Evolutionary conservation across 2,113 vertebrate species (phyloP).

Genomic region (Leptobrachium ailaonicum): DNA sequence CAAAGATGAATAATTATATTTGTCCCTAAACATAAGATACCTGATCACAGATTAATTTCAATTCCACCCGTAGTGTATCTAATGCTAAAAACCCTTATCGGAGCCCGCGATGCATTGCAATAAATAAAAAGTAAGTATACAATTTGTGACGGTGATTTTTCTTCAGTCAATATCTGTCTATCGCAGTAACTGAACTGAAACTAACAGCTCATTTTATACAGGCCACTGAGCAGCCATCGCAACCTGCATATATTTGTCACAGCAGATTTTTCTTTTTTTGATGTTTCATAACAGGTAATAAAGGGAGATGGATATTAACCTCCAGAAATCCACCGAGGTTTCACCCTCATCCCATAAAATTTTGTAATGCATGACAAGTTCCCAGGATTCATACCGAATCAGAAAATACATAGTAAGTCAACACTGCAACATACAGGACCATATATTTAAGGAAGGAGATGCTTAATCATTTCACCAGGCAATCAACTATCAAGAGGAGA

Average conservation of each 20-base stretch:
- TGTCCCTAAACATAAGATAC: not conserved
- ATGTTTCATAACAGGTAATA: slow-evolving; percentile 49
- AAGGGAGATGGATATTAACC: slow-evolving; percentile 49
- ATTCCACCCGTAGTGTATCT: not conserved
- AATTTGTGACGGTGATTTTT: slow-evolving; percentile 36
- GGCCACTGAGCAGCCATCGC: slow-evolving; percentile 43
- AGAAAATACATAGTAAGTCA: slow-evolving; percentile 11
- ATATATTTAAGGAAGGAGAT: slow-evolving; percentile 9
- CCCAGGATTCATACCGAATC: slow-evolving; percentile 21
- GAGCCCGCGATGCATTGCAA: slow-evolving; percentile 2
- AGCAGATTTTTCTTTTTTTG: slow-evolving; percentile 40
- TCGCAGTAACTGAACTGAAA: slow-evolving; percentile 47
- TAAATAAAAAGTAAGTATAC: slow-evolving; percentile 27
- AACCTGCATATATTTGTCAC: slow-evolving; percentile 45
- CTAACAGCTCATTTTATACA: slow-evolving; percentile 46
- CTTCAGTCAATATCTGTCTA: slow-evolving; percentile 47
- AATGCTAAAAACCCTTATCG: not conserved
- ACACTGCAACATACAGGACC: slow-evolving; percentile 17
- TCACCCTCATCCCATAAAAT: slow-evolving; percentile 30
- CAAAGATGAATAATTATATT: slow-evolving; percentile 4
- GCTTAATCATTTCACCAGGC: slow-evolving; percentile 17
- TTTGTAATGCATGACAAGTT: slow-evolving; percentile 35
- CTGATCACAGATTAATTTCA: not conserved
- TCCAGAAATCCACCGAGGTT: slow-evolving; percentile 42
- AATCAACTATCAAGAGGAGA: not conserved